These are phyloP conservation scores for Falco concolor DNA, from an alignment of 2,797 vertebrate genomes.

Conservation along the genomic window DNA sequence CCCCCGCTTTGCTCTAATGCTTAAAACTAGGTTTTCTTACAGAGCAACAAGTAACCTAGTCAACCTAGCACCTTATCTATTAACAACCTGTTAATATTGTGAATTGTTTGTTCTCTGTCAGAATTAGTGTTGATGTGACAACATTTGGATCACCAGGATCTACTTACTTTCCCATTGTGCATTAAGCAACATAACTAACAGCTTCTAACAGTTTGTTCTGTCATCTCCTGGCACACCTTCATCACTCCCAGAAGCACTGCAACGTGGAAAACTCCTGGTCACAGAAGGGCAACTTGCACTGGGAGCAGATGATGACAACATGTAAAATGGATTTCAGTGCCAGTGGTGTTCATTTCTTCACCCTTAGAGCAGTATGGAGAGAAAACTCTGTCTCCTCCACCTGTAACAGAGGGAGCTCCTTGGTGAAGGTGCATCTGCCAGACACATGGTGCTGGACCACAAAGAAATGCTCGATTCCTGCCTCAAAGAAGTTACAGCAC, in stretches of 20 bases:
- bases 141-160: not conserved
- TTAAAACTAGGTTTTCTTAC: not conserved
- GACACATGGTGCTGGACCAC: not conserved
- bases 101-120: not conserved
- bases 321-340: not conserved
- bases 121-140: not conserved
- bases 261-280: not conserved
- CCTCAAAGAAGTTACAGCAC: not conserved
- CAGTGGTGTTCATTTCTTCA: not conserved
- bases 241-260: not conserved
- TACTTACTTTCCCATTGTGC: not conserved
- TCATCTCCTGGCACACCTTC: not conserved
- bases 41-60: not conserved
- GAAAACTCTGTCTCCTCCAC: not conserved
- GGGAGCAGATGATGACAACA: not conserved
- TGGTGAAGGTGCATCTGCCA: not conserved
- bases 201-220: not conserved
- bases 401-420: not conserved
- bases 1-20: not conserved
- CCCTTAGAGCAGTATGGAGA: fast-evolving
- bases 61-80: not conserved
- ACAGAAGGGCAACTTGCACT: not conserved
- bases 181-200: not conserved
- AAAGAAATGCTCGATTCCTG: not conserved
- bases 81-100: not conserved